A percentile compares a stretch with the other conserved stretches of the same genome.
Evolutionary conservation across 1,140 invertebrate species (phyloP).

Genomic region (Cydia fagiglandana): DNA sequence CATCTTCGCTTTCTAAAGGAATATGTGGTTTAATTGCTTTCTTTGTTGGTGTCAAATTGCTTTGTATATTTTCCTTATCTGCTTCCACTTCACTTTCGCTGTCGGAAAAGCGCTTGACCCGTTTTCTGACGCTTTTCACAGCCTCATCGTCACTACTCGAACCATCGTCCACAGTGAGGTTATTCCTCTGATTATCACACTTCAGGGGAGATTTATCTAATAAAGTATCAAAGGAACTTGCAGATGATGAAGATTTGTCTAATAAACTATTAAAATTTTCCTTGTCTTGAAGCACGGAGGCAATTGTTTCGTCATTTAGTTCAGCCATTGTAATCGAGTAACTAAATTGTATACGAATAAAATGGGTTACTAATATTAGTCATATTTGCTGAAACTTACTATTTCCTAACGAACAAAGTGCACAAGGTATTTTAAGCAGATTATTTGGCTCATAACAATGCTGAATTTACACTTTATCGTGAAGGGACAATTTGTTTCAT

Average conservation of each 20-base stretch:
- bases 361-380: not conserved
- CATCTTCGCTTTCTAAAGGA: not conserved
- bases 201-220: slow-evolving; percentile 1
- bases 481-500: not conserved
- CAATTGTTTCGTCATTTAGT: not conserved
- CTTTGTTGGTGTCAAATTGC: slow-evolving; percentile 37
- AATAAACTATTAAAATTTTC: not conserved
- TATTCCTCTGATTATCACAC: not conserved
- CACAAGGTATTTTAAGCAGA: not conserved
- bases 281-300: not conserved
- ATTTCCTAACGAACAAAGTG: not conserved
- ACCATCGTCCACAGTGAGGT: slow-evolving; percentile 20
- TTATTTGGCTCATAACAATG: slow-evolving; percentile 4
- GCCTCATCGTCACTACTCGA: slow-evolving; percentile 42
- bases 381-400: not conserved
- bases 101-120: slow-evolving; percentile 46
- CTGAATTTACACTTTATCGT: not conserved
- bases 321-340: not conserved
- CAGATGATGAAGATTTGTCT: slow-evolving; percentile 1
- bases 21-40: slow-evolving; percentile 31
- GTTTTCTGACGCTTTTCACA: slow-evolving; percentile 40
- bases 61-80: slow-evolving; percentile 41
- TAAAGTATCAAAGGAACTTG: slow-evolving; percentile 5
- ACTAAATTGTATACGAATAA: not conserved
- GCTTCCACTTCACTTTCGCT: slow-evolving; percentile 52